Percentiles rank a stretch among this genome's conserved stretches.
Evolutionary conservation across 2,113 vertebrate species (phyloP).

Genomic region (Gnathonemus echidnorhynchus): DNA sequence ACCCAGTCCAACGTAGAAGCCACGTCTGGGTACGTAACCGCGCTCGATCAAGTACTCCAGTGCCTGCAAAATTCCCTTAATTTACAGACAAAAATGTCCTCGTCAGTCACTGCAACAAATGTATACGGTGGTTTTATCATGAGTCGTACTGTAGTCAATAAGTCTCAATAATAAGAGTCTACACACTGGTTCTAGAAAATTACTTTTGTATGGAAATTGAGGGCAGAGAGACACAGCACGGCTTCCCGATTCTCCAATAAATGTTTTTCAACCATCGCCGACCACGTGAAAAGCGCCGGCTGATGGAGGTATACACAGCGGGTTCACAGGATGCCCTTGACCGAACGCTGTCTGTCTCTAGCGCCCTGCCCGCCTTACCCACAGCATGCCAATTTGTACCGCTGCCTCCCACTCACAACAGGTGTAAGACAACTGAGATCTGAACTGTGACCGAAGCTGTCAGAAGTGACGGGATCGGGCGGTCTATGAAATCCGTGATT

Average conservation of each 20-base stretch:
- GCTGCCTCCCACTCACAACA: not conserved
- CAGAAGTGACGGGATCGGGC: not conserved
- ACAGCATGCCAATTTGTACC: not conserved
- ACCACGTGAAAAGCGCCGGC: not conserved
- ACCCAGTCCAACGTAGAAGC: conserved; percentile 81
- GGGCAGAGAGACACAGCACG: not conserved
- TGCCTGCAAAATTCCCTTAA: conserved; percentile 80
- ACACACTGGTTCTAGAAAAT: not conserved
- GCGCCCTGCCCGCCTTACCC: not conserved
- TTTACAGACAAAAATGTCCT: conserved; percentile 12
- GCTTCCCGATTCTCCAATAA: not conserved
- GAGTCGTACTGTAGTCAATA: not conserved
- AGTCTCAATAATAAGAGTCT: not conserved
- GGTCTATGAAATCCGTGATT: not conserved
- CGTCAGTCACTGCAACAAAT: not conserved
- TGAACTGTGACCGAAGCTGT: not conserved
- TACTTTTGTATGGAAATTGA: not conserved
- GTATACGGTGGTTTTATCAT: not conserved
- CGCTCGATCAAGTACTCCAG: conserved; percentile 78
- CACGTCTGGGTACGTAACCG: conserved; percentile 70
- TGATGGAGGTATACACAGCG: not conserved
- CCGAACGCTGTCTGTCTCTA: not conserved
- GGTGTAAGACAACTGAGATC: not conserved
- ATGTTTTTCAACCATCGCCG: not conserved
- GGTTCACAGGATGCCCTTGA: not conserved